Evolutionary conservation across 2,113 vertebrate species (phyloP), one percentile per base, ranked within the genome.

Genomic region (Indri indri): DNA sequence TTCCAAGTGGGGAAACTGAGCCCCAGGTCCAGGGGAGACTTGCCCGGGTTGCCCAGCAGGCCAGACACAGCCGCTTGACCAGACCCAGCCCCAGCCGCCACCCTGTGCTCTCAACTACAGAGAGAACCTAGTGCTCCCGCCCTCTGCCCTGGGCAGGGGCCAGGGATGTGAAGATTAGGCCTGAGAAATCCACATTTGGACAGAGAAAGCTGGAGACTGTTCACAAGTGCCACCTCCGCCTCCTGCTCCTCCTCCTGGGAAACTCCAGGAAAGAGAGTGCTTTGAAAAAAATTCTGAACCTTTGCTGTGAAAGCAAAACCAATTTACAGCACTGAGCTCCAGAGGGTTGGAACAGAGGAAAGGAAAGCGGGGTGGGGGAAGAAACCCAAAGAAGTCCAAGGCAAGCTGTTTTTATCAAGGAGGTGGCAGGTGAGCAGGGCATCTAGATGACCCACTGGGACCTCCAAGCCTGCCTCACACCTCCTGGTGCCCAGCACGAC

Each of bases 291-390:
- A 42, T 2, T 40, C 63, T 5, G 97, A 96, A 94, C 66, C 97
- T 98, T 96, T 88, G n/a, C 97, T 73, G 73, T 50, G 91, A 97
- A 97, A 98, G 93, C 88, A 91, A 97, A 98, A 98, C 88, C 97
- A 97, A 80, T 98, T 98, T 96, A 95, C 97, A 98, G 90, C 65
- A 52, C 82, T 94, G 89, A 97, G 97, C 86, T 92, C 97, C 90
- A 96, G 97, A 98, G 93, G 94, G 96, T 95, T 82, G 93, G 96
- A 97, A 96, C 76, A 95, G 97, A 88, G 97, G 96, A 85, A 94
- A 97, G 93, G 90, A 70, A 40, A 95, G 63, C 2, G 10, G 30
- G 40, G 27, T 14, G 54, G n/a, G 20, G 25, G 2, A 18, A 5
- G 59, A 17, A 16, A 37, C 27, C 71, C 30, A 5, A 52, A 74